Base-by-base conservation (phyloP, 2,113 vertebrate genomes). In the Oreochromis niloticus region DNA sequence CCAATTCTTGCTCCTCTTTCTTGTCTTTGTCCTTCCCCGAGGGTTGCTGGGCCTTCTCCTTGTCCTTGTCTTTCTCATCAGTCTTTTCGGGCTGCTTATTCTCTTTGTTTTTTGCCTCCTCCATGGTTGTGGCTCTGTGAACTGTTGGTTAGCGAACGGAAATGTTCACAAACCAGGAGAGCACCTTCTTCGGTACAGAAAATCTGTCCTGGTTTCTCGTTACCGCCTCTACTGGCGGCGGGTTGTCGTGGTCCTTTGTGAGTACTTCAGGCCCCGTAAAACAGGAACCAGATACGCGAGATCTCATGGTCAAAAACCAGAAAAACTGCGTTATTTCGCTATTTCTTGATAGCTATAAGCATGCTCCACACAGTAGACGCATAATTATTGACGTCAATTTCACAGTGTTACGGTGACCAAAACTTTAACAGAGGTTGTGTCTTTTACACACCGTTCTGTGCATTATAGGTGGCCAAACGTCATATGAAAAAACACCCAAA, bases 1-100 rank as follows among this genome's bases (percentile, higher is more conserved):
- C 97, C 94, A 97, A 80, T 80, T 97, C 97, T 73, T 97, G 95
- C 52, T 97, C 97, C 82, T 96, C 96, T 89, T 97, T 97, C 92
- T 97, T 96, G 2, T 96, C 96, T 61, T 97, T 97, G 7, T 96
- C 96, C 81, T 97, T 97, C 6, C 95, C 96, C 0, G 95, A 66
- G 19, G 93, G 43, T 83, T 95, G 86, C 19, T 93, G 85, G 16
- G 91, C 92, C 87, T 96, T 96, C 1, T 95, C 96, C 32, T 96
- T 96, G 2, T 95, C 95, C 50, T 96, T 97, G 1, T 96, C 94
- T 79, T 96, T 96, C 57, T 96, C 95, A 84, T 96, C 95, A 0
- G 87, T 91, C 92, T 96, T 96, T 80, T 96, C 96, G 4, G 92
- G 16, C 57, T 86, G 92, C 39, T 95, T 97, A 41, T 94, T 97